Conservation (phyloP, 2,888 invertebrate genomes). For the Drosophila diplacantha region DNA sequence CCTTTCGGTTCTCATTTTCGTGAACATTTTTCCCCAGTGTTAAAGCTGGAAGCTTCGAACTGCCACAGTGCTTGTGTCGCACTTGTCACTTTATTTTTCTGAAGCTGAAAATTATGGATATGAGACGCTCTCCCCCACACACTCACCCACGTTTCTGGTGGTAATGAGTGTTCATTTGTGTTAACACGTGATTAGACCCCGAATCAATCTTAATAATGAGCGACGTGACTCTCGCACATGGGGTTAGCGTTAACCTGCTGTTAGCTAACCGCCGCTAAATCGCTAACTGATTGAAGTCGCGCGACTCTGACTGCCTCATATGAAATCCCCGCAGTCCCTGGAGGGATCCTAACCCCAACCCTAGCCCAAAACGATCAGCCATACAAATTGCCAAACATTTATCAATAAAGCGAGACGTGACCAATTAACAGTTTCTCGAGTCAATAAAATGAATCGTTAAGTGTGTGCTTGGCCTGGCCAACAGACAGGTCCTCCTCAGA, state of each 20-base stretch:
- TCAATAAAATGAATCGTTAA: constrained; percentile 48
- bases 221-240: constrained; percentile 55
- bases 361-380: constrained; percentile 15
- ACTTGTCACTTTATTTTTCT: constrained; percentile 51
- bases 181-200: constrained; percentile 69
- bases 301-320: constrained; percentile 62
- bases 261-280: constrained; percentile 51
- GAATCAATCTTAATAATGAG: constrained; percentile 68
- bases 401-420: constrained; percentile 62
- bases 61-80: constrained; percentile 42
- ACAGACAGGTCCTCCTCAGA: constrained; percentile 10
- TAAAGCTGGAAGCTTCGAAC: constrained; percentile 33
- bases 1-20: neutral
- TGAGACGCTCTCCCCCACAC: constrained; percentile 2
- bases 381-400: constrained; percentile 64
- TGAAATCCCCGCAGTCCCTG: neutral
- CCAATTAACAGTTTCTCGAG: constrained; percentile 58
- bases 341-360: constrained; percentile 1
- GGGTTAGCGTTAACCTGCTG: constrained; percentile 10
- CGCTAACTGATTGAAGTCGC: constrained; percentile 67
- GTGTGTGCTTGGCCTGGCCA: constrained; percentile 13
- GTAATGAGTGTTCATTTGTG: constrained; percentile 70
- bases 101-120: neutral
- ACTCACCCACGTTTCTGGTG: constrained; percentile 24
- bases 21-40: constrained; percentile 2